Evolutionary conservation across 2,113 vertebrate genomes (phyloP).

Genomic region (Tupaia chinensis): DNA sequence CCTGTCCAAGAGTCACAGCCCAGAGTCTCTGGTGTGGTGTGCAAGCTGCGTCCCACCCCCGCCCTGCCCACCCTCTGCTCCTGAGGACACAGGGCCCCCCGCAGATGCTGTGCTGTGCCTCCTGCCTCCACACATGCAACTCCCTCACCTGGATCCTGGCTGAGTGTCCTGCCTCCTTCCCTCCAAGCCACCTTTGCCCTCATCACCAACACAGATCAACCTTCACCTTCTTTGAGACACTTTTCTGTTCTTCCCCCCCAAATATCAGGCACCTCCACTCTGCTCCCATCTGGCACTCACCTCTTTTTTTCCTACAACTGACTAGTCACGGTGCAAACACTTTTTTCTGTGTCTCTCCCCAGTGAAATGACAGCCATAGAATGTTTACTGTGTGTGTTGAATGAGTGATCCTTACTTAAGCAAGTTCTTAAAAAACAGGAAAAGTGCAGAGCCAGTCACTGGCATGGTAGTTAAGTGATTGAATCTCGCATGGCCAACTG

Average conservation of each 20-base stretch:
- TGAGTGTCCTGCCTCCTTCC: neutral
- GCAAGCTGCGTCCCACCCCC: fast-evolving
- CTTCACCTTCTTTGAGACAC: neutral
- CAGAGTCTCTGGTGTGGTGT: fast-evolving
- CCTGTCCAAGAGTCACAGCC: neutral
- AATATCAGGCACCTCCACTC: neutral
- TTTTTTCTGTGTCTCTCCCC: neutral
- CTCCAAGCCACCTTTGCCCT: neutral
- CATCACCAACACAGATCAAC: neutral
- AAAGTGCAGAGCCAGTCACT: no score
- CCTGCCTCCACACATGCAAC: fast-evolving
- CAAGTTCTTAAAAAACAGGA: neutral
- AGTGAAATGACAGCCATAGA: neutral
- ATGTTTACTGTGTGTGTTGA: neutral
- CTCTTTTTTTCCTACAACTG: neutral
- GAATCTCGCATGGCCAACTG: no score
- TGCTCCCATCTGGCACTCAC: neutral
- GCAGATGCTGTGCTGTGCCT: fast-evolving
- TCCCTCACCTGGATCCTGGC: neutral
- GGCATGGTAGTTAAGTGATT: no score
- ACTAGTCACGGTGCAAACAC: neutral
- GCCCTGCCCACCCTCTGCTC: neutral
- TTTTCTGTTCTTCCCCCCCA: neutral
- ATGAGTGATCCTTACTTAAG: neutral
- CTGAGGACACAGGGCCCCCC: fast-evolving